Conservation (phyloP, 2,888 invertebrate species). For the Drosophila neutralis region DNA sequence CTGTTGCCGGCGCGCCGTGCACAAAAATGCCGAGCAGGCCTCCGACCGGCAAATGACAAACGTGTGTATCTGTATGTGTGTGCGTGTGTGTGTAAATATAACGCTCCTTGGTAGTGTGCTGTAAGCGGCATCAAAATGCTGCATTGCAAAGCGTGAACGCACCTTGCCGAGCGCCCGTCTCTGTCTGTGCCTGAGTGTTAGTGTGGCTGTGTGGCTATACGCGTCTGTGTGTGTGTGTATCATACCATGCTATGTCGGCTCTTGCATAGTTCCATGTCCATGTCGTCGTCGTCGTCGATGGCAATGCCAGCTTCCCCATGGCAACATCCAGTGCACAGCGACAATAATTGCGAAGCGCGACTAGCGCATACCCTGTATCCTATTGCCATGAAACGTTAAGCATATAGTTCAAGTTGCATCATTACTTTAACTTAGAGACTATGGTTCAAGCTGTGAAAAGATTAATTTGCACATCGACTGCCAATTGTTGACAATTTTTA, state of each 20-base stretch:
- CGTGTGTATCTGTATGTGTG: constrained; percentile 7
- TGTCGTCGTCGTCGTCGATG: constrained; percentile 56
- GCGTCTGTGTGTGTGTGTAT: constrained; percentile 29
- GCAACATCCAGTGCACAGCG: constrained; percentile 43
- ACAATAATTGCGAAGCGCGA: constrained; percentile 8
- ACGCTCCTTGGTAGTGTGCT: background rate
- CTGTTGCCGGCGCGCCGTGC: constrained; percentile 50
- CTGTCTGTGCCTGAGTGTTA: constrained; percentile 1
- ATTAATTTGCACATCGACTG: background rate
- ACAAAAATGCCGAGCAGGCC: constrained; percentile 72
- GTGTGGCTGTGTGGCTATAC: constrained; percentile 8
- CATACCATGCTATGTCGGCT: constrained; percentile 63
- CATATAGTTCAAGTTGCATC: background rate
- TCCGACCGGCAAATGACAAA: constrained; percentile 46
- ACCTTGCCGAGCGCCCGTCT: constrained; percentile 59
- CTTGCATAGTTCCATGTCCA: constrained; percentile 75
- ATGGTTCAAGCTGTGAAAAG: background rate
- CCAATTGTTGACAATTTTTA: background rate
- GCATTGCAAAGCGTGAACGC: constrained; percentile 81
- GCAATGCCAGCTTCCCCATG: constrained; percentile 45
- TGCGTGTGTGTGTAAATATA: constrained; percentile 5
- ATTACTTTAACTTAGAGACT: background rate
- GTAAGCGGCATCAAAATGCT: constrained; percentile 35
- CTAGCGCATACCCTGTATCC: constrained; percentile 14
- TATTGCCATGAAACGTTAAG: background rate